These are phyloP conservation scores for Xiphias gladius DNA, from an alignment of 2,113 vertebrate species.

Conservation along the genomic window DNA sequence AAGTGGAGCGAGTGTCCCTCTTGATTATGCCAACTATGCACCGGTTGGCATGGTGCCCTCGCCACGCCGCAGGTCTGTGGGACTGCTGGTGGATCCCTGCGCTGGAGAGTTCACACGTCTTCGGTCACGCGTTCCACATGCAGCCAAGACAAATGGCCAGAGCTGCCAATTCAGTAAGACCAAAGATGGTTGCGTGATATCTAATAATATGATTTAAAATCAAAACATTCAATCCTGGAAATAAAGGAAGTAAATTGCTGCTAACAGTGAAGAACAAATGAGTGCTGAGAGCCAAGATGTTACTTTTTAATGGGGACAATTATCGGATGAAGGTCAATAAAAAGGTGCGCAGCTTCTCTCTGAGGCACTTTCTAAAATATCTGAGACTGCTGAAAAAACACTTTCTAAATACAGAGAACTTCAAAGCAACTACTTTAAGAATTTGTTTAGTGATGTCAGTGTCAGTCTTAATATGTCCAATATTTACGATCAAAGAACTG, in stretches of 20 bases:
- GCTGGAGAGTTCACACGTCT: slow-evolving; percentile 42
- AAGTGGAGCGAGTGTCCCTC: slow-evolving; percentile 59
- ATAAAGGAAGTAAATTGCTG: not conserved
- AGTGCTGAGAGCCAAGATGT: not conserved
- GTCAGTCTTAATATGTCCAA: no score
- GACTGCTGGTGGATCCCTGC: slow-evolving; percentile 42
- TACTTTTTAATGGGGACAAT: not conserved
- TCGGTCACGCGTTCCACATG: slow-evolving; percentile 30
- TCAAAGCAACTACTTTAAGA: no score
- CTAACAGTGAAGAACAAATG: not conserved
- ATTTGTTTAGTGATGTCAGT: no score
- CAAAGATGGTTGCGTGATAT: slow-evolving; percentile 3
- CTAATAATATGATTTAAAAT: slow-evolving; percentile 7
- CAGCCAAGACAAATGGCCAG: slow-evolving; percentile 27
- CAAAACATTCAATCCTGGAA: not conserved
- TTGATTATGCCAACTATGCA: slow-evolving; percentile 58
- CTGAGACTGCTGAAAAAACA: not conserved
- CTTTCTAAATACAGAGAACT: no score
- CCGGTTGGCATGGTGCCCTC: slow-evolving; percentile 53
- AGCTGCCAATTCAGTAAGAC: not conserved
- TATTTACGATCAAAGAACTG: no score
- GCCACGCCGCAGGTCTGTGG: slow-evolving; percentile 41
- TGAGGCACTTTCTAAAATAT: not conserved
- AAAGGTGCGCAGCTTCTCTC: not conserved
- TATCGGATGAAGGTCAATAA: slow-evolving; percentile 7